Evolutionary conservation across 2,113 vertebrate genomes (phyloP), one percentile per base, ranked within the genome.

Genomic region (Percina caprodes): DNA sequence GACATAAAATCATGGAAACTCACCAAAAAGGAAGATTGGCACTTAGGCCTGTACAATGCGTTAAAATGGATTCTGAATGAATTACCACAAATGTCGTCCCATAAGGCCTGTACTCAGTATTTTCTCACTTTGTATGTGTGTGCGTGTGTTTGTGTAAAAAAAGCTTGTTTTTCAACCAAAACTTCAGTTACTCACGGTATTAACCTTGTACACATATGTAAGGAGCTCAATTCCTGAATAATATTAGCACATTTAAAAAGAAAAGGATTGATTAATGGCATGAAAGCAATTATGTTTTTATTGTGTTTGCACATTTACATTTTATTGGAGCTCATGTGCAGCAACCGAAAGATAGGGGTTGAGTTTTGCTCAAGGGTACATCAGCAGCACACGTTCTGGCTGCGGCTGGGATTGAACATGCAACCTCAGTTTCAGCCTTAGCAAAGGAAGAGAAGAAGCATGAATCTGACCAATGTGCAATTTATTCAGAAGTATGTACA

Each of bases 1-100:
- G 79, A 90, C 89, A 93, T 94, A 92, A 94, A 93, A 94, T 92
- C 89, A 89, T 89, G 88, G 87, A 90, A 83, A 92, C 86, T 92
- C 93, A 88, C 89, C 89, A 92, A 90, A 93, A 88, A 92, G 88
- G 90, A 91, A 91, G 90, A 94, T 93, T 93, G 93, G 92, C 92
- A 93, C 92, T 94, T 94, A 94, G 80, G 86, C 74, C 82, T 83
- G 84, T 71, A 86, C 75, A 89, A 88, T 83, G 82, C 21, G 71
- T 89, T 90, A 75, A 86, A 92, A 93, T 93, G 89, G 84, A 86
- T 90, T 89, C 79, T 88, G 91, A 91, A 92, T 90, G 91, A 94
- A 93, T 92, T 90, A 92, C 91, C 87, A 88, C 89, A 92, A 91
- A 93, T 92, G 87, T 84, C 7, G 73, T 92, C 87, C 90, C 91